phyloP scores from a whole-genome alignment of 2,113 vertebrate species.

The Pseudorectes ferrugineus region DNA sequence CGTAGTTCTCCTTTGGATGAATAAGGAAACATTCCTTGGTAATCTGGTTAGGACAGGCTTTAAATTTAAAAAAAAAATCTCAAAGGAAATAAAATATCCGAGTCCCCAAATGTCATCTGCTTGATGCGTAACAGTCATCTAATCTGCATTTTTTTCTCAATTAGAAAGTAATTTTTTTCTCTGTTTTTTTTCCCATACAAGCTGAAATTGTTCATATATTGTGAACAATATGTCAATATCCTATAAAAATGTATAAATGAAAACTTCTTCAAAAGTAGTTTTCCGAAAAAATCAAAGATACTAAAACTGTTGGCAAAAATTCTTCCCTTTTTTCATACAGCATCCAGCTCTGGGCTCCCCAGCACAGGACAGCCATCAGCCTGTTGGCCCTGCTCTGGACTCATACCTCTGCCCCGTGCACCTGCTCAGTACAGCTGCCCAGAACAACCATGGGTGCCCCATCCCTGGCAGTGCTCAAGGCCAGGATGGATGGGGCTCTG shows the following conservation, averaged over 20 bases:
- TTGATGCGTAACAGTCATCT: neutral
- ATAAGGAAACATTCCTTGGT: neutral
- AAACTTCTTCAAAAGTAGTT: neutral
- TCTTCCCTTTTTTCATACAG: neutral
- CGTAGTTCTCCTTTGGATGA: neutral
- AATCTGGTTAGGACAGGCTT: neutral
- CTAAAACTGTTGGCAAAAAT: neutral
- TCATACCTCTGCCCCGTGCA: neutral
- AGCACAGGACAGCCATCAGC: rapidly evolving
- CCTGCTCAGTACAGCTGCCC: neutral
- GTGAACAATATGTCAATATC: neutral
- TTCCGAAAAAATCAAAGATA: neutral
- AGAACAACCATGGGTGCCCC: neutral
- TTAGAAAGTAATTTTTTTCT: neutral
- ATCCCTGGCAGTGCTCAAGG: neutral
- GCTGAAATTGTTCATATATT: neutral
- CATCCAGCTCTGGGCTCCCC: neutral
- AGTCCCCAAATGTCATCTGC: neutral
- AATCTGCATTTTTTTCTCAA: neutral
- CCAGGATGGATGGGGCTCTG: neutral
- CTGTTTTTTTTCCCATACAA: neutral
- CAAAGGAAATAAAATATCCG: neutral
- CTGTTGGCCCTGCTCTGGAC: neutral
- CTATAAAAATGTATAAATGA: neutral
- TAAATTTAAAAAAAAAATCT: neutral